A percentile compares a stretch with the other conserved stretches of the same genome.
phyloP scores from a whole-genome alignment of 1,140 invertebrate species.

The Charaxes varanes region DNA sequence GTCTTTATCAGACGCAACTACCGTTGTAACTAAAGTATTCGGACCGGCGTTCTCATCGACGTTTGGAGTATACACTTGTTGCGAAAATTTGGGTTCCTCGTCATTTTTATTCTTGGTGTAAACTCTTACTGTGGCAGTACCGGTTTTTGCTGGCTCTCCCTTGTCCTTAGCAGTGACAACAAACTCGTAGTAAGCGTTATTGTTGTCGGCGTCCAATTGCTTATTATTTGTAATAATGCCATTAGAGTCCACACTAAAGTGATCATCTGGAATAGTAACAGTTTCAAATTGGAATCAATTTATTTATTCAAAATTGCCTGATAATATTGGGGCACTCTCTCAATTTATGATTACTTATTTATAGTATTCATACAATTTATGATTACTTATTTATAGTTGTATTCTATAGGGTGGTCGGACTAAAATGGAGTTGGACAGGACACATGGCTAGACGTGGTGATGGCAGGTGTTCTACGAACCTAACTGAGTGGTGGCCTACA shows the following conservation, averaged over 20 bases:
- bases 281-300: not conserved
- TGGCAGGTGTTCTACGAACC: no score
- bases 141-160: slow-evolving; percentile 93
- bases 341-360: no score
- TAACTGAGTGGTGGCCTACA: no score
- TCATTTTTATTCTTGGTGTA: slow-evolving; percentile 98
- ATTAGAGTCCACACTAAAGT: slow-evolving; percentile 93
- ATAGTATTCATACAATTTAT: no score
- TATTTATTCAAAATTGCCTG: not conserved
- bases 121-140: slow-evolving; percentile 92
- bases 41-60: slow-evolving; percentile 96
- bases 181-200: slow-evolving; percentile 97
- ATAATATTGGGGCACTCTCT: no score
- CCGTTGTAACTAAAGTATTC: slow-evolving; percentile 94
- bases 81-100: slow-evolving; percentile 96
- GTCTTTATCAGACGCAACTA: slow-evolving; percentile 96
- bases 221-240: slow-evolving; percentile 95
- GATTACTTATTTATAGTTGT: no score
- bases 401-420: no score
- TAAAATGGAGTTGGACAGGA: no score
- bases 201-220: slow-evolving; percentile 94
- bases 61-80: slow-evolving; percentile 96
- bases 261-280: slow-evolving; percentile 82
- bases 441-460: no score
- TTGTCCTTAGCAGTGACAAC: slow-evolving; percentile 94